Percentiles rank a stretch among this genome's conserved stretches.
These are phyloP conservation scores for Lates calcarifer DNA, from an alignment of 2,113 vertebrate species.

Conservation along the genomic window DNA sequence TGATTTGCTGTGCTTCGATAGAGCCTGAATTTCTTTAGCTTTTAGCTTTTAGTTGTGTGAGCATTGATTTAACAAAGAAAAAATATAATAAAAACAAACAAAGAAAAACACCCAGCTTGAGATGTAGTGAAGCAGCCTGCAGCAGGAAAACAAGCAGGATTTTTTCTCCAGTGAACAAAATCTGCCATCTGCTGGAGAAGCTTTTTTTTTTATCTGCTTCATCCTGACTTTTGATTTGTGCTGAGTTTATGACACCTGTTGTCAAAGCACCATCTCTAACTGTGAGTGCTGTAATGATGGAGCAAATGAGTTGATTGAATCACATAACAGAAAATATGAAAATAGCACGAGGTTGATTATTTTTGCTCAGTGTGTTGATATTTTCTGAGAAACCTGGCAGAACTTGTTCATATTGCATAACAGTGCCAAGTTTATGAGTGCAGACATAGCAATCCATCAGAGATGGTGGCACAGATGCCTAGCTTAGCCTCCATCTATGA, in stretches of 20 bases:
- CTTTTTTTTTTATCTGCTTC: not conserved
- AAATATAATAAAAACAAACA: too few relatives aligned
- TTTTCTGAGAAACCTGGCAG: constrained; percentile 53
- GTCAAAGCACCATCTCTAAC: not conserved
- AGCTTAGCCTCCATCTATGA: constrained; percentile 39
- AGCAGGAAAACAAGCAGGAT: not conserved
- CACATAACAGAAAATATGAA: not conserved
- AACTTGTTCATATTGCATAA: constrained; percentile 40
- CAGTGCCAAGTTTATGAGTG: constrained; percentile 42
- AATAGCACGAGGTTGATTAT: not conserved
- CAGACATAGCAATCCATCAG: constrained; percentile 61
- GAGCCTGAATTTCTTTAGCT: too few relatives aligned
- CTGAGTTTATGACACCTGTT: not conserved
- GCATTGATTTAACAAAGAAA: too few relatives aligned
- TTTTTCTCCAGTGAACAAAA: constrained; percentile 35
- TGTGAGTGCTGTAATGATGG: not conserved
- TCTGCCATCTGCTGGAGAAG: constrained; percentile 80
- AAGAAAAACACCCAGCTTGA: too few relatives aligned
- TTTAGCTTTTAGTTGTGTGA: too few relatives aligned
- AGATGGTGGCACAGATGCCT: constrained; percentile 62
- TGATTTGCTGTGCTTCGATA: not conserved
- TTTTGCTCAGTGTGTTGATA: constrained; percentile 35
- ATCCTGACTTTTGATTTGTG: not conserved
- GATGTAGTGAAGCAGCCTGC: not conserved
- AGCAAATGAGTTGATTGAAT: not conserved